Evolutionary conservation across 2,797 vertebrate genomes (phyloP), one percentile per base, ranked within the genome.

Genomic region (Crocidura indochinensis): DNA sequence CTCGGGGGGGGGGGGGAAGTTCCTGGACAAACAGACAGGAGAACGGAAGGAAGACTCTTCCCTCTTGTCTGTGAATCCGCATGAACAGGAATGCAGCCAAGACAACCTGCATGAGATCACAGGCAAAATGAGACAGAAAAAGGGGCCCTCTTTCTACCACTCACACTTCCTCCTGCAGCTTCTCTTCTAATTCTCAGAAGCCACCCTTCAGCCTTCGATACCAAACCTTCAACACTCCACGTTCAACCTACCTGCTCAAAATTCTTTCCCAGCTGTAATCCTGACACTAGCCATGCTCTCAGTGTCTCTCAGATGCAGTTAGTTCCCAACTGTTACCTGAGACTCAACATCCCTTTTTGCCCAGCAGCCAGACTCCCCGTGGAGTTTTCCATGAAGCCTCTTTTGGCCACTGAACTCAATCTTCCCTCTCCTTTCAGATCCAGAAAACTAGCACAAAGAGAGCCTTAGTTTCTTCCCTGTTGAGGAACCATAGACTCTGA

Each of bases 351-450:
- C 49, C 46, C 71, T 19, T 92, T 64, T 90, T 68, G 69, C 2
- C 53, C 51, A 60, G 51, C 51, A 1, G n/a, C 69, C 26, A 79
- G 84, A 65, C 2, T 3, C 2, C 10, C 7, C 69, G 56, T 49
- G 49, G 11, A 4, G 29, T 46, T 29, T 51, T 76, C 31, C 15
- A 29, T 0, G 19, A 72, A 85, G 46, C 49, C 6, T 22, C 80
- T 69, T 60, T 49, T 69, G 79, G 62, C 9, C 47, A 77, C 31
- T 51, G 17, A 47, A 87, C 47, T 64, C 78, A 86, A 76, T 0
- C 24, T 72, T 53, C 49, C n/a, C 79, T 85, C 38, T 47, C 72
- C 73, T 84, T 60, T 79, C 49, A 78, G 19, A 89, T 78, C 9
- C 14, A 65, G 19, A 71, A 31, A 81, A 78, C 46, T 1, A 53